Conservation (phyloP, 2,888 invertebrate species). For the Zonitis immaculata region DNA sequence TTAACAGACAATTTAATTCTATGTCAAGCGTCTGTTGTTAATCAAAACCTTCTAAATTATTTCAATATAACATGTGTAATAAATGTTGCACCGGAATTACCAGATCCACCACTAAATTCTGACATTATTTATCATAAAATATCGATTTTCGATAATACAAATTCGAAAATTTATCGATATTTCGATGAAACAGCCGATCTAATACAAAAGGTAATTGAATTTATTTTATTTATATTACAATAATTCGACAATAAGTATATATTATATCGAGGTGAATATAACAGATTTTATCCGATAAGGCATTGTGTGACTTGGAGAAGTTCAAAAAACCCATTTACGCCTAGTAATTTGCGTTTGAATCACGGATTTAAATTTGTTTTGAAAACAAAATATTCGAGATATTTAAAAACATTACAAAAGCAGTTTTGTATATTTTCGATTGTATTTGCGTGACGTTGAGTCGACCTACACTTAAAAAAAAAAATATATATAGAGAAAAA, state of each 20-base stretch:
- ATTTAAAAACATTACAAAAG: no score
- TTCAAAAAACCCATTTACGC: no score
- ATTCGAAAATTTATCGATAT: slow-evolving; percentile 65
- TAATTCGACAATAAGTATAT: no score
- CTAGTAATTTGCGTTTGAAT: no score
- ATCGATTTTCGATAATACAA: slow-evolving; percentile 68
- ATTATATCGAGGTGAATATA: no score
- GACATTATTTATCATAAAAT: slow-evolving; percentile 60
- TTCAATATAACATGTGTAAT: slow-evolving; percentile 72
- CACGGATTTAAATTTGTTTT: no score
- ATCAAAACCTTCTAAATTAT: slow-evolving; percentile 62
- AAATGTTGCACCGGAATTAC: slow-evolving; percentile 79
- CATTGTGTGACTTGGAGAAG: no score
- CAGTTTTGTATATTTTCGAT: no score
- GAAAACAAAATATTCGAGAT: no score
- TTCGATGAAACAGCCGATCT: slow-evolving; percentile 75
- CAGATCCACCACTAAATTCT: slow-evolving; percentile 59
- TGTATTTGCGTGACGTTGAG: background rate
- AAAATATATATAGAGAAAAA: background rate
- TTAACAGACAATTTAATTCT: slow-evolving; percentile 71
- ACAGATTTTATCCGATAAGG: no score
- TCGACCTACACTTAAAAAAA: background rate
- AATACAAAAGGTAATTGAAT: slow-evolving; percentile 60
- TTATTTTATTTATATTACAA: no score
- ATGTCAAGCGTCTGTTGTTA: slow-evolving; percentile 72